Evolutionary conservation across 2,797 vertebrate species (phyloP).

Genomic region (Pygocentrus nattereri): DNA sequence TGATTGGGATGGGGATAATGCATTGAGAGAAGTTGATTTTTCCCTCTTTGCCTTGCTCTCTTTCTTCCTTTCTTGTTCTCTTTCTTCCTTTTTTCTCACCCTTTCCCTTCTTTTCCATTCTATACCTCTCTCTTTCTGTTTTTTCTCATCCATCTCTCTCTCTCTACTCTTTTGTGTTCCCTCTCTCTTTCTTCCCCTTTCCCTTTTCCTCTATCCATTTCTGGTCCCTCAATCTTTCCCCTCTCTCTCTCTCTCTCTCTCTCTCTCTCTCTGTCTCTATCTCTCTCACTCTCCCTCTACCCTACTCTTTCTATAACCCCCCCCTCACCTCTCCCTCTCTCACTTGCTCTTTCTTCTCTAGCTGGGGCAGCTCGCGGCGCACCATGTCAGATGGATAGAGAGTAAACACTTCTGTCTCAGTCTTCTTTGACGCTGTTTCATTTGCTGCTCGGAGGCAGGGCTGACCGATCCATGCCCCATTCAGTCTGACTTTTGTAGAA

Average conservation of each 20-base stretch:
- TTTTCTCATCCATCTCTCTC: too few species aligned
- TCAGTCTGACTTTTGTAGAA: slow-evolving; percentile 1
- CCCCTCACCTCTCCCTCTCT: slow-evolving; percentile 36
- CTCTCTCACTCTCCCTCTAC: too few species aligned
- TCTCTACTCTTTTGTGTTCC: too few species aligned
- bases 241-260: too few species aligned
- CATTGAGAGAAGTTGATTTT: slow-evolving; percentile 44
- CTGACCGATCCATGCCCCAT: slow-evolving; percentile 17
- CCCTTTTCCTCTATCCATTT: too few species aligned
- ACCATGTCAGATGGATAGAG: slow-evolving; percentile 44
- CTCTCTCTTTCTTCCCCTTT: too few species aligned
- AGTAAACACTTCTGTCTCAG: slow-evolving; percentile 37
- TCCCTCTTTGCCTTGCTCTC: slow-evolving; percentile 32
- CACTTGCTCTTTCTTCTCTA: slow-evolving; percentile 27
- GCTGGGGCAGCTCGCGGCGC: slow-evolving; percentile 24
- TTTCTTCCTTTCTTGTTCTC: slow-evolving; percentile 25
- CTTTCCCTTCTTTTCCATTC: slow-evolving; percentile 15
- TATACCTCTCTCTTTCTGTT: neutral
- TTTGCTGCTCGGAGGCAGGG: slow-evolving; percentile 39
- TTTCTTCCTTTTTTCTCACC: slow-evolving; percentile 5
- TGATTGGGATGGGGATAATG: slow-evolving; percentile 44
- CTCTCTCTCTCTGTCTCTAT: too few species aligned
- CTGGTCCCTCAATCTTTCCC: too few species aligned
- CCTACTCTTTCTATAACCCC: neutral
- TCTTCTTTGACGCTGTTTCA: slow-evolving; percentile 41